These are phyloP conservation scores for Seriola quinqueradiata DNA, from an alignment of 2,113 vertebrate genomes.

Conservation along the genomic window DNA sequence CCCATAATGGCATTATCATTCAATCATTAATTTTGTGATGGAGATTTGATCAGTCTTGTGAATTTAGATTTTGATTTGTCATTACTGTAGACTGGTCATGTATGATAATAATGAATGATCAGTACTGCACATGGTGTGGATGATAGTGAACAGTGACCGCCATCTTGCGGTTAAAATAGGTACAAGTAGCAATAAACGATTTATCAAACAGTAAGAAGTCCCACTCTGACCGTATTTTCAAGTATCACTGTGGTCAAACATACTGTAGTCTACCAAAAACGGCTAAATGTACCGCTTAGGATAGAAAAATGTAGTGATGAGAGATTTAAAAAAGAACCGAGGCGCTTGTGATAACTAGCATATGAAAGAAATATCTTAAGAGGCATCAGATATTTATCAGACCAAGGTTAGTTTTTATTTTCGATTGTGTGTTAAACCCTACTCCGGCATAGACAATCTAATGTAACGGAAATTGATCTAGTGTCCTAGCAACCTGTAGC, in stretches of 20 bases:
- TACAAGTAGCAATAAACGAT: background rate
- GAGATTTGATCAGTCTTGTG: background rate
- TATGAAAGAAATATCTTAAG: background rate
- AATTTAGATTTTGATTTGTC: no score
- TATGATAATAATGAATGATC: background rate
- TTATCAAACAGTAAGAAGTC: fast-evolving
- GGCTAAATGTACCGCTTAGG: fast-evolving
- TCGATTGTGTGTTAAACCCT: background rate
- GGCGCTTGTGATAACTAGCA: fast-evolving
- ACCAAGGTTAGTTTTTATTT: background rate
- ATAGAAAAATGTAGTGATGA: background rate
- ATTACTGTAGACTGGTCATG: background rate
- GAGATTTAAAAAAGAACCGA: background rate
- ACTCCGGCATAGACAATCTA: constrained; percentile 18
- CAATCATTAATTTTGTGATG: background rate
- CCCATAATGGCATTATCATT: no score
- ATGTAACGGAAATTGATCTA: background rate
- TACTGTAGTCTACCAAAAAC: background rate
- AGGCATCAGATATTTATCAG: background rate
- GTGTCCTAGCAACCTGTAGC: constrained; percentile 66
- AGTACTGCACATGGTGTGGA: background rate
- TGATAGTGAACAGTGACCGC: background rate
- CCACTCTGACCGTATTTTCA: constrained; percentile 32
- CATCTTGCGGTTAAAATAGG: constrained; percentile 52
- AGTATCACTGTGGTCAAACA: background rate